phyloP scores from a whole-genome alignment of 2,797 vertebrate genomes.

The Ceryle rudis region DNA sequence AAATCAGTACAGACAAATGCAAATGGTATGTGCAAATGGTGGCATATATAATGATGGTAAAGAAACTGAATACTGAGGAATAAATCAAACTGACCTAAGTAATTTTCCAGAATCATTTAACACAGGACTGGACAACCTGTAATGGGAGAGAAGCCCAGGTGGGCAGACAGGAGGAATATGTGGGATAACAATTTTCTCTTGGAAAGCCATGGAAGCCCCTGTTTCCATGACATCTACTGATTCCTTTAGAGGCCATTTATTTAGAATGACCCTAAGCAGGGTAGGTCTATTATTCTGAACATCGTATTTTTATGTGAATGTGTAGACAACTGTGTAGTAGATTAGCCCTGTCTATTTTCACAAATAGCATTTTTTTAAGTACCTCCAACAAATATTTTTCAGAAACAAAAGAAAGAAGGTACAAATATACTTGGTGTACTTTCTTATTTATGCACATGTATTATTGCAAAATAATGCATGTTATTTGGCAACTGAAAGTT shows the following conservation, averaged over 20 bases:
- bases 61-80: neutral
- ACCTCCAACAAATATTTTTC: neutral
- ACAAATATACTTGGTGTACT: neutral
- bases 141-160: neutral
- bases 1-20: neutral
- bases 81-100: neutral
- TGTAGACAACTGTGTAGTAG: neutral
- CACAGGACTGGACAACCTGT: neutral
- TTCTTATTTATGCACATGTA: conserved; percentile 34
- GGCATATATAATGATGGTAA: neutral
- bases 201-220: neutral
- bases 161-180: neutral
- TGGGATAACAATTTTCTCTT: neutral
- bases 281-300: neutral
- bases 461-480: conserved; percentile 49
- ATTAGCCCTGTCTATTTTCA: conserved; percentile 34
- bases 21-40: neutral
- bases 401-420: neutral
- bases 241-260: neutral
- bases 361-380: neutral
- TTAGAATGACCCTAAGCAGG: neutral
- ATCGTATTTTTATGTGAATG: neutral
- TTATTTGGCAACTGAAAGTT: conserved; percentile 30
- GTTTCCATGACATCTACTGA: neutral
- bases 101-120: neutral